Evolutionary conservation across 2,888 invertebrate genomes (phyloP).

Genomic region (Drosophila ustulata): DNA sequence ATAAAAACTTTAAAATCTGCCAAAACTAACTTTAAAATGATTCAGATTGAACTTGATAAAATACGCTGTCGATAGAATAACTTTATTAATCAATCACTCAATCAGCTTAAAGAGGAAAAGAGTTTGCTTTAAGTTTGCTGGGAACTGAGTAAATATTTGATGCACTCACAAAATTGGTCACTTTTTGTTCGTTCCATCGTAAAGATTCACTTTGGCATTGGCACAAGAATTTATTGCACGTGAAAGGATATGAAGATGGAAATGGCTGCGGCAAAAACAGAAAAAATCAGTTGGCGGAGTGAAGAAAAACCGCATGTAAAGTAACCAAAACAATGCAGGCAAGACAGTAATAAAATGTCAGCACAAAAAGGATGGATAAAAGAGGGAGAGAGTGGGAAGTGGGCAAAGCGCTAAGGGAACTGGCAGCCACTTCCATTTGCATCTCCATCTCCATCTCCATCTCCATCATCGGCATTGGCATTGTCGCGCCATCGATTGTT

Average conservation of each 20-base stretch:
- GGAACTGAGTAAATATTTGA: slow-evolving; percentile 11
- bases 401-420: background rate
- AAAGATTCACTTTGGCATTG: slow-evolving; percentile 65
- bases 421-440: slow-evolving; percentile 48
- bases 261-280: slow-evolving; percentile 7
- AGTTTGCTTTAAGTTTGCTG: background rate
- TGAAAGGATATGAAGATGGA: slow-evolving; percentile 18
- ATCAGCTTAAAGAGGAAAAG: background rate
- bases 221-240: slow-evolving; percentile 60
- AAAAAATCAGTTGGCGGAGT: slow-evolving; percentile 36
- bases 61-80: slow-evolving; percentile 32
- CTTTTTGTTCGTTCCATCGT: slow-evolving; percentile 26
- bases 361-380: slow-evolving; percentile 43
- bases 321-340: slow-evolving; percentile 46
- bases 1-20: background rate
- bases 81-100: slow-evolving; percentile 52
- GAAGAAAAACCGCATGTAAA: slow-evolving; percentile 41
- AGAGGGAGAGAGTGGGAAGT: background rate
- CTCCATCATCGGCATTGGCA: slow-evolving; percentile 60
- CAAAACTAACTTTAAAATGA: slow-evolving; percentile 20
- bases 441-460: slow-evolving; percentile 58
- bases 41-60: slow-evolving; percentile 26
- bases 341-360: slow-evolving; percentile 72
- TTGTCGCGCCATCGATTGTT: slow-evolving; percentile 79
- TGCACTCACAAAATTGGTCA: slow-evolving; percentile 16